Evolutionary conservation across 2,888 invertebrate genomes (phyloP).

Genomic region (Lydus trimaculatus): DNA sequence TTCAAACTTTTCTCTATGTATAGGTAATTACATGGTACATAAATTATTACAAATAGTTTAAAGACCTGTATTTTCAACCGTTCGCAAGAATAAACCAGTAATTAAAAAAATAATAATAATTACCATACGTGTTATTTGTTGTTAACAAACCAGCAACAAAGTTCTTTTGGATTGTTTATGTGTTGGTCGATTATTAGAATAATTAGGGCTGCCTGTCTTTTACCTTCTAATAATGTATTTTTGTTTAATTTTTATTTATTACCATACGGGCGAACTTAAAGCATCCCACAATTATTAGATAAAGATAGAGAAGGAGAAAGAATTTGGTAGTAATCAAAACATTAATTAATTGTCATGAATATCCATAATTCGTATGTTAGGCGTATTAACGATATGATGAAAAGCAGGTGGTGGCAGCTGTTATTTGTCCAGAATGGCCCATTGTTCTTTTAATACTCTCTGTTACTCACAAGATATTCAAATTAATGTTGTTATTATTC

Average conservation of each 20-base stretch:
- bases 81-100: conserved; percentile 43
- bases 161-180: conserved; percentile 32
- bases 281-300: background rate
- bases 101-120: conserved; percentile 51
- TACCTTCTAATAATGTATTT: conserved; percentile 11
- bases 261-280: background rate
- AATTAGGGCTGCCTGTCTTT: conserved; percentile 34
- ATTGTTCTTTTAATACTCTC: conserved; percentile 6
- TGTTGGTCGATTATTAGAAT: conserved; percentile 36
- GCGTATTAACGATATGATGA: background rate
- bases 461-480: background rate
- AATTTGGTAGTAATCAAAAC: background rate
- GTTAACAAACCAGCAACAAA: conserved; percentile 28
- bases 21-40: conserved; percentile 43
- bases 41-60: conserved; percentile 45
- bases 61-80: conserved; percentile 39
- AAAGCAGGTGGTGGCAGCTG: conserved; percentile 7
- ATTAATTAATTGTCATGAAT: conserved; percentile 2
- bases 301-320: too few relatives aligned
- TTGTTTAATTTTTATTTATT: background rate
- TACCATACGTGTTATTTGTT: conserved; percentile 42
- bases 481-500: background rate
- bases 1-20: conserved; percentile 23
- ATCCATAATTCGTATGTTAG: conserved; percentile 1
- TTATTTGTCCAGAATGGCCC: background rate